These are phyloP conservation scores for Muricea muricata DNA, from an alignment of 92 coral and sea anemone species.

Conservation along the genomic window DNA sequence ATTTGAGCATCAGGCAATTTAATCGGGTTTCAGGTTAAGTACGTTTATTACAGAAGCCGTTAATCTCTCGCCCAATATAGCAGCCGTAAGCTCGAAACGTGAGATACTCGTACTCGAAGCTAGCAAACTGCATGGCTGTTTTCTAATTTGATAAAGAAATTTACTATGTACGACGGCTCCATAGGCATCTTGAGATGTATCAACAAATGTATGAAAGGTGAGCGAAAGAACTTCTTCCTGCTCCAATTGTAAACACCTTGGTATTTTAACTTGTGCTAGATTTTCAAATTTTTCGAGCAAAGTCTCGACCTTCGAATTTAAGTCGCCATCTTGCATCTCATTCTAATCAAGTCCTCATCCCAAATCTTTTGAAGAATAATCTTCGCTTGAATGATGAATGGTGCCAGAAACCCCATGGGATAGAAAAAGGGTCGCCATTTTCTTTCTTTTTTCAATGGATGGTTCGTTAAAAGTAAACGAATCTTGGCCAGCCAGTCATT, in stretches of 20 bases:
- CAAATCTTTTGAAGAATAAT: conserved; percentile 13
- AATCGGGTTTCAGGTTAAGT: neutral
- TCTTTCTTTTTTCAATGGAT: conserved; percentile 15
- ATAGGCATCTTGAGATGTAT: no score
- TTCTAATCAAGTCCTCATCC: conserved; percentile 56
- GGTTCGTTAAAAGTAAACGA: neutral
- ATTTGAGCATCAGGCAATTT: neutral
- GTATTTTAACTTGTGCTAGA: conserved; percentile 46
- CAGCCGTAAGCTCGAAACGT: conserved; percentile 64
- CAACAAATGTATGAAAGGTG: conserved; percentile 68
- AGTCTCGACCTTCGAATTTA: conserved; percentile 31
- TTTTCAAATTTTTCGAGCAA: conserved; percentile 62
- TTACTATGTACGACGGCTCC: conserved; percentile 66
- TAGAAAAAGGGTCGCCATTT: conserved; percentile 60
- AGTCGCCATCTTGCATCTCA: conserved; percentile 48
- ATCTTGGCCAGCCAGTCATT: neutral
- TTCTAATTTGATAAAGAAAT: conserved; percentile 58
- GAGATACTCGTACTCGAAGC: conserved; percentile 65
- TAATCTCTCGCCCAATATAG: conserved; percentile 66
- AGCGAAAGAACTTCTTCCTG: conserved; percentile 32
- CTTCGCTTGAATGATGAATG: no score
- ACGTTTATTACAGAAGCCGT: conserved; percentile 29
- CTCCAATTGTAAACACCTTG: conserved; percentile 48
- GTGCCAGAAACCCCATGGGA: conserved; percentile 65
- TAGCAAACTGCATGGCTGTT: conserved; percentile 43